Evolutionary conservation across 2,113 vertebrate species (phyloP).

Genomic region (Phylloscopus whistleri): DNA sequence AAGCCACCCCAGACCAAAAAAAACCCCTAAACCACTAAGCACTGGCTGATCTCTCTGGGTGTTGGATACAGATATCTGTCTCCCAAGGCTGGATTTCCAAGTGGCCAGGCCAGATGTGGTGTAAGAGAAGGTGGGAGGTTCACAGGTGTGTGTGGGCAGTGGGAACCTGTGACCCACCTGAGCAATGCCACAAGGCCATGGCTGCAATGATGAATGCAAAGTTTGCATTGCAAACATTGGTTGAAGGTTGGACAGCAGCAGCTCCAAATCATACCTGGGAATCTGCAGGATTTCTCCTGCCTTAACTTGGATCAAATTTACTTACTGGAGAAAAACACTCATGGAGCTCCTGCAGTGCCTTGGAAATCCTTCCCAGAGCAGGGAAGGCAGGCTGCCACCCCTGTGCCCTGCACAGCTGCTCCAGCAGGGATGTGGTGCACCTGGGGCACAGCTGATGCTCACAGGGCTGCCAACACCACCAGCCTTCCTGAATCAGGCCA

Average conservation of each 20-base stretch:
- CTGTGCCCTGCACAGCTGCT: neutral
- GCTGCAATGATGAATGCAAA: accelerated
- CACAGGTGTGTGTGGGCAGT: accelerated
- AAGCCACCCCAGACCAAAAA: neutral
- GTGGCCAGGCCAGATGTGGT: accelerated
- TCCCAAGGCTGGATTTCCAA: neutral
- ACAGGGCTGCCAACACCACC: accelerated
- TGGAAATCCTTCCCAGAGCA: neutral
- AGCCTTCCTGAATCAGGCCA: neutral
- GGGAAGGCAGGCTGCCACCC: neutral
- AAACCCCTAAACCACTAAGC: neutral
- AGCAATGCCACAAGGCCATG: accelerated
- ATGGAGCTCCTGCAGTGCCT: accelerated
- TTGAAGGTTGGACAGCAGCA: neutral
- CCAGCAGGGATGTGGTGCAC: neutral
- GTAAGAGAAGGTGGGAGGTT: accelerated
- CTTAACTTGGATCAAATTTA: neutral
- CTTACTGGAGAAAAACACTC: accelerated
- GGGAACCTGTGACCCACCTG: no score
- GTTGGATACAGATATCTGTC: accelerated
- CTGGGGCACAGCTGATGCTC: neutral
- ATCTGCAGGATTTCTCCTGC: neutral
- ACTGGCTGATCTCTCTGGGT: neutral
- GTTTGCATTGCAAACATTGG: accelerated
- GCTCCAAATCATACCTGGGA: accelerated